Percentiles rank a stretch among this genome's conserved stretches.
These are phyloP conservation scores for Neoascia interrupta DNA, from an alignment of 2,888 invertebrate genomes.

Conservation along the genomic window DNA sequence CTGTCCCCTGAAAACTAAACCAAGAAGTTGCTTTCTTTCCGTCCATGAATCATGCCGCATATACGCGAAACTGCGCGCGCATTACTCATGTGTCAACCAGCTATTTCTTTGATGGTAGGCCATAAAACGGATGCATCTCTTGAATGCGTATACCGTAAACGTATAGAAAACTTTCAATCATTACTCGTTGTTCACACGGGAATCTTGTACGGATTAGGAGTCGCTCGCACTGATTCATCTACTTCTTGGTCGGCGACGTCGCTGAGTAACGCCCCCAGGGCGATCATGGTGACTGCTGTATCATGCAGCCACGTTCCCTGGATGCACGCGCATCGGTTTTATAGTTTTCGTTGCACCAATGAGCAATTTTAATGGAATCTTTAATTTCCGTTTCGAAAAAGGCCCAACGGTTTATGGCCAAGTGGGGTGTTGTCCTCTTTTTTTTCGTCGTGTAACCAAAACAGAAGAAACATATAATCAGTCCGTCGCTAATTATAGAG, in stretches of 20 bases:
- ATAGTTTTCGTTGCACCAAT: constrained; percentile 58
- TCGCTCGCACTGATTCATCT: constrained; percentile 34
- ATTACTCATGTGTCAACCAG: constrained; percentile 66
- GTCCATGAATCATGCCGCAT: constrained; percentile 56
- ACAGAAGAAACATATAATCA: constrained; percentile 66
- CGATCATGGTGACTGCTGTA: constrained; percentile 20
- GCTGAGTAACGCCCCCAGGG: constrained; percentile 47
- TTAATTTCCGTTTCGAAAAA: constrained; percentile 63
- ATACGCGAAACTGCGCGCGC: constrained; percentile 47
- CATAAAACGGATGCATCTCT: constrained; percentile 48
- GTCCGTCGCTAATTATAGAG: constrained; percentile 67
- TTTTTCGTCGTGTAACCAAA: constrained; percentile 35
- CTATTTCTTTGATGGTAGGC: constrained; percentile 49
- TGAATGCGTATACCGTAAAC: constrained; percentile 3
- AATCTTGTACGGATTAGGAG: constrained; percentile 46
- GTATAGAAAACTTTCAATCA: constrained; percentile 66
- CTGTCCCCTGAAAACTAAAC: too few relatives aligned
- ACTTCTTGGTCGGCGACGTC: constrained; percentile 40
- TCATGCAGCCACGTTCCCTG: constrained; percentile 27
- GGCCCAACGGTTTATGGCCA: constrained; percentile 10
- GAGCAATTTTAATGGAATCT: constrained; percentile 69
- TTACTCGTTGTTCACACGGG: constrained; percentile 61
- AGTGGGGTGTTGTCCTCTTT: constrained; percentile 6
- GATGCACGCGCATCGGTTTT: constrained; percentile 37
- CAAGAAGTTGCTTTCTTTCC: constrained; percentile 23